Base-by-base conservation (phyloP, 1,140 invertebrate species). In the Pseudomyrmex sp. region DNA sequence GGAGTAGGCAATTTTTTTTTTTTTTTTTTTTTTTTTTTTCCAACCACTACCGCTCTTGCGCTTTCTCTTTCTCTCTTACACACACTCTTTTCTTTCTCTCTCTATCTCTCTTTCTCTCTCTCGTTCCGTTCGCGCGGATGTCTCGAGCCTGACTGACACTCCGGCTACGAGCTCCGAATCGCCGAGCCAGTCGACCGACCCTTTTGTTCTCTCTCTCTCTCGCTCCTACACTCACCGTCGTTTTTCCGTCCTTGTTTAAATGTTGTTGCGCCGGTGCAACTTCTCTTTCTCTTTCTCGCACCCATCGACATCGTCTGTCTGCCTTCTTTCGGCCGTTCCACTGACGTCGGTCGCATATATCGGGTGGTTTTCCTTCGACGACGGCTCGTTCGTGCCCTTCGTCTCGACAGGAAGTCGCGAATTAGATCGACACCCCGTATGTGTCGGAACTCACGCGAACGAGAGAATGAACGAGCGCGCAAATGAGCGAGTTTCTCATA, bases 131-230 rank as follows among this genome's bases (percentile, higher is more conserved):
- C 88, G 73, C 88, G 89, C 92, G 89, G 91, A 90, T 91, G 91
- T 92, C 88, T 92, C 88, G 91, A 90, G 89, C 89, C 88, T 92
- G 91, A 93, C 92, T 93, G 91, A 92, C 87, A 88, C 87, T 84
- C 35, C 85, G 75, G 85, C 86, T 66, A 20, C 68, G 63, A 82
- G 82, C 82, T 83, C 23, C n/a, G 54, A 18, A 54, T 76, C 56
- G 26, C 23, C 73, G 63, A 35, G 70, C 80, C 66, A 70, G 62
- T 77, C 86, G 84, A 66, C 84, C 85, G 82, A 87, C 85, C 72
- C 88, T 88, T 72, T 82, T 35, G 59, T 54, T 56, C 66, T 46
- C 23, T 12, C 56, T 7, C 61, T 12, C 8, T 23, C 18, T 83
- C 74, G 15, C 18, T 7, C 26, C 62, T 58, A 68, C 65, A 58